Base-by-base conservation (phyloP, 2,113 vertebrate species). In the Scalopus aquaticus region DNA sequence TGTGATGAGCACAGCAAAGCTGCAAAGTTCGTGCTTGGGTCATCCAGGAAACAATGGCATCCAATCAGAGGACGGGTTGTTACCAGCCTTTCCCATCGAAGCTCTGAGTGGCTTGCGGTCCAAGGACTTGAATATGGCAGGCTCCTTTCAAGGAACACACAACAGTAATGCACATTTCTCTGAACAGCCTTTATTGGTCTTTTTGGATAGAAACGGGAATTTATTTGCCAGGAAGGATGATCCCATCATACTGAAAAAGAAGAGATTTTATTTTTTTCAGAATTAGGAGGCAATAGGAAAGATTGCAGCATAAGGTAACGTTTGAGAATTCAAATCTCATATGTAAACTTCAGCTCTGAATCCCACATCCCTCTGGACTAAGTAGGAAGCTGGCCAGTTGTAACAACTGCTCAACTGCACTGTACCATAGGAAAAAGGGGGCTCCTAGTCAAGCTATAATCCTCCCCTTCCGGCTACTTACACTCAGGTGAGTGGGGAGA, bases 171-270 rank as follows among this genome's bases (percentile, higher is more conserved):
- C n/a, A 86, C 32, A 97, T 6, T 78, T 67, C 87, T 97, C 35
- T 56, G 76, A 95, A 7, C 96, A 97, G 95, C 90, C n/a, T 97
- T 97, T 98, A 99, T 98, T 98, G n/a, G 6, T 20, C 13, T 96
- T 98, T 56, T 98, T 99, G 98, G 26, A 96, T 84, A 93, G 87
- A 95, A 97, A 90, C 98, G 98, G 99, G 97, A 98, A 94, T 98
- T 99, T 97, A 99, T 98, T 99, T 99, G 85, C 99, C 99, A 95
- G 99, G 99, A 97, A 99, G 99, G 98, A 99, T 99, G 98, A 99
- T 99, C 58, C 99, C 99, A 97, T 99, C 99, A 46, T 99, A 99
- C 99, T 99, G 98, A 46, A 98, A 98, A 37, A 97, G 93, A 97
- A 84, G 79, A 88, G 74, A 92, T 83, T 78, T 87, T 35, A 39